Evolutionary conservation across 2,888 invertebrate genomes (phyloP).

Genomic region (Erebia ligea): DNA sequence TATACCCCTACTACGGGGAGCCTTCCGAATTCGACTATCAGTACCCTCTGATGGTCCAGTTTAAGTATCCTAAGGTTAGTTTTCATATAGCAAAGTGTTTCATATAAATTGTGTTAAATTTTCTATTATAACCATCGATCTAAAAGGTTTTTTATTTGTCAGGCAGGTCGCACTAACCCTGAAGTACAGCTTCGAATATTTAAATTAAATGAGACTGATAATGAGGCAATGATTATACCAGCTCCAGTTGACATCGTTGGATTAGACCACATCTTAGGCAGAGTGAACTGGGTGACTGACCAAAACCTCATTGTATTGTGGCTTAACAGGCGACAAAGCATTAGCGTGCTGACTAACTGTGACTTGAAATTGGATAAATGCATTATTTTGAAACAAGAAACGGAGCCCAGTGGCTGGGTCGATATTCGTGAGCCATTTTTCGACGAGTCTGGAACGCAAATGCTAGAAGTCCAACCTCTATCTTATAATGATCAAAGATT

Average conservation of each 20-base stretch:
- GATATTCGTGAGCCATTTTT: slow-evolving; percentile 82
- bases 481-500: slow-evolving; percentile 69
- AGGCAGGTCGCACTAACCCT: slow-evolving; percentile 90
- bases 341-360: slow-evolving; percentile 85
- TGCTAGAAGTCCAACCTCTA: slow-evolving; percentile 70
- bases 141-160: slow-evolving; percentile 50
- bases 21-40: slow-evolving; percentile 82
- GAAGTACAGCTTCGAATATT: slow-evolving; percentile 86
- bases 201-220: slow-evolving; percentile 63
- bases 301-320: slow-evolving; percentile 88
- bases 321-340: slow-evolving; percentile 93
- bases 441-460: slow-evolving; percentile 67
- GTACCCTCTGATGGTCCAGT: slow-evolving; percentile 85
- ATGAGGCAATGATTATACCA: slow-evolving; percentile 67
- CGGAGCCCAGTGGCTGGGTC: slow-evolving; percentile 88
- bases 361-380: slow-evolving; percentile 68
- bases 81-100: not conserved
- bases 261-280: slow-evolving; percentile 86
- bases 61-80: slow-evolving; percentile 91
- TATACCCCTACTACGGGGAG: slow-evolving; percentile 86
- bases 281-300: slow-evolving; percentile 89
- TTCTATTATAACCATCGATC: not conserved
- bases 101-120: not conserved
- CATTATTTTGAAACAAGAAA: slow-evolving; percentile 65
- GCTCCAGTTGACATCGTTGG: slow-evolving; percentile 82